These are phyloP conservation scores for Lordiphosa clarofinis DNA, from an alignment of 1,140 invertebrate species.

Conservation along the genomic window DNA sequence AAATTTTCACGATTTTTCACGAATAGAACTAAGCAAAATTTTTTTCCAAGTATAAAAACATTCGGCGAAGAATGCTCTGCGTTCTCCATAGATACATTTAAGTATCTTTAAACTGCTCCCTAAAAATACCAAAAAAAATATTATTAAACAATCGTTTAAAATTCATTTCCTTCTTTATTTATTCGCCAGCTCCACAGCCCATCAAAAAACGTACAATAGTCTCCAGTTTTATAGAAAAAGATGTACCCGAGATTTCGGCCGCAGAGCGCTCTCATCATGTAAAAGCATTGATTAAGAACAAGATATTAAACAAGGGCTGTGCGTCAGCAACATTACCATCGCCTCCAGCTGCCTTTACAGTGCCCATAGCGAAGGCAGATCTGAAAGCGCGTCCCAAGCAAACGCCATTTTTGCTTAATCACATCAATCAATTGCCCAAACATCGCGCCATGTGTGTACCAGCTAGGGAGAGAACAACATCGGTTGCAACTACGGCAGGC, in stretches of 20 bases:
- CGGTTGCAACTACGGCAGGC: constrained; percentile 1
- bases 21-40: no score
- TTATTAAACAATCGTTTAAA: not conserved
- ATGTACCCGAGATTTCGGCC: constrained; percentile 1
- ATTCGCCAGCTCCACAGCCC: constrained; percentile 4
- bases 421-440: constrained; percentile 55
- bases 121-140: no score
- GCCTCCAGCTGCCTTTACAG: constrained; percentile 6
- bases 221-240: constrained; percentile 24
- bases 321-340: constrained; percentile 1
- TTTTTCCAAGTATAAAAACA: no score
- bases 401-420: constrained; percentile 42
- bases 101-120: no score
- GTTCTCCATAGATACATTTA: no score
- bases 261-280: constrained; percentile 42
- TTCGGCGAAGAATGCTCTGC: no score
- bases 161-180: constrained; percentile 1
- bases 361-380: constrained; percentile 45
- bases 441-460: constrained; percentile 28
- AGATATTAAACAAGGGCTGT: constrained; percentile 46
- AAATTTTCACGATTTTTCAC: no score
- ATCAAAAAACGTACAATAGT: constrained; percentile 17
- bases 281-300: constrained; percentile 54
- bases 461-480: not conserved
- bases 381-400: constrained; percentile 28